Base-by-base conservation (phyloP, 2,888 invertebrate genomes). In the Cremastinae sp. region DNA sequence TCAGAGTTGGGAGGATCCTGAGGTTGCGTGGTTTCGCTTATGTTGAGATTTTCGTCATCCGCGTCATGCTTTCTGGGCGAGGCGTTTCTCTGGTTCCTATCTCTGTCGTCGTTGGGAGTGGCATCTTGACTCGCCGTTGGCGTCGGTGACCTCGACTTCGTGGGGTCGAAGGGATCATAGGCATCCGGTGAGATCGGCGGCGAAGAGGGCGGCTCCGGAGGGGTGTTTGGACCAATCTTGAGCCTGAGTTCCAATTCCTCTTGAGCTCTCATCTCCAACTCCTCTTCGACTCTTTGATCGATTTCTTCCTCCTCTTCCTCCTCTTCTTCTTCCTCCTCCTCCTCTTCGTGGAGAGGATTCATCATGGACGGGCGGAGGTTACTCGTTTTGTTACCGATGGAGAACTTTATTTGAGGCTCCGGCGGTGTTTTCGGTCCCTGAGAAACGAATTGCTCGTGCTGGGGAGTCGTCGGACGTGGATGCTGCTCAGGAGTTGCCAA, bases 141-240 rank as follows among this genome's bases (percentile, higher is more conserved):
- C 0, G 93, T 93, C 0, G 92, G 93, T 10, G 94, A 94, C 16
- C 94, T 90, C 0, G 96, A 96, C 88, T 96, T 95, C 7, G 97
- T 96, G 0, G 97, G 97, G 90, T 97, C 96, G 90, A 96, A 97
- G 0, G 97, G 97, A 93, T 97, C 96, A 90, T 97, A 97, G 1
- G 94, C 96, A 89, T 96, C 96, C 0, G 95, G 95, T 10, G 95
- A 94, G 76, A 93, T 93, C 0, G 93, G 93, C 0, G 93, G 93
- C 5, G 93, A 93, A 73, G 92, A 92, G 61, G 94, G 94, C 0
- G 93, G 93, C 80, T 93, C 93, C 0, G 93, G 93, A 0, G 94
- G 94, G 2, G 95, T 95, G 84, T 94, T 94, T 0, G 95, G 95
- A 0, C 94, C 94, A n/a, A 89, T 88, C 75, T 89, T 89, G 9